Evolutionary conservation across 2,888 invertebrate species (phyloP), one percentile per base, ranked within the genome.

Genomic region (Phorcus lineatus): DNA sequence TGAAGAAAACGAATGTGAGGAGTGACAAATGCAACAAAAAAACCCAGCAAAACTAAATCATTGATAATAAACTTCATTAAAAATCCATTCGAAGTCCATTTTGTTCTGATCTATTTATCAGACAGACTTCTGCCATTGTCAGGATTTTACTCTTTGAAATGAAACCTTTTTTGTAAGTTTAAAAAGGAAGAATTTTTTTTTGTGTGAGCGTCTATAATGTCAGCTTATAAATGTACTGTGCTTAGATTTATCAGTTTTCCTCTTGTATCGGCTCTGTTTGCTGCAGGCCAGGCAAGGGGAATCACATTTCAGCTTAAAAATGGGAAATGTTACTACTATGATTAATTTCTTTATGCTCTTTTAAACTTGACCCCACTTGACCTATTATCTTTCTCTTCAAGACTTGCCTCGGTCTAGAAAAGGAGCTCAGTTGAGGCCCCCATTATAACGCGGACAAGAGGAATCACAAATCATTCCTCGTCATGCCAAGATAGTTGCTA

Each of bases 361-460:
- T 62, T 62, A 62, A 62, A 62, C 62, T 62, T 62, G 62, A 62
- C 62, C 62, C 28, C 24, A 28, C 62, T 62, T 62, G 62, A 62
- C 62, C 62, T 62, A 62, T 62, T 28, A 62, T 62, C 62, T 62
- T 62, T 28, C 62, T 28, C 62, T 62, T 28, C 24, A 24, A 62
- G 62, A 28, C 62, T 62, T 62, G 24, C 62, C 62, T 57, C 28
- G 62, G 62, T 62, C 62, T 62, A 24, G 28, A 24, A 24, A 62
- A 28, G 62, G 62, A 62, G 47, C 47, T 47, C 47, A 47, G 47
- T 47, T 47, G 47, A 11, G 11, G 9, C 62, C 28, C 62, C 24
- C 62, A 24, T 62, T 62, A 62, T 62, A 62, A 7, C 62, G 28
- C 62, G 28, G 16, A 24, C 28, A 28, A 28, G 1, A 28, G 62